Evolutionary conservation across 2,797 vertebrate species (phyloP).

Genomic region (Squalus acanthias): DNA sequence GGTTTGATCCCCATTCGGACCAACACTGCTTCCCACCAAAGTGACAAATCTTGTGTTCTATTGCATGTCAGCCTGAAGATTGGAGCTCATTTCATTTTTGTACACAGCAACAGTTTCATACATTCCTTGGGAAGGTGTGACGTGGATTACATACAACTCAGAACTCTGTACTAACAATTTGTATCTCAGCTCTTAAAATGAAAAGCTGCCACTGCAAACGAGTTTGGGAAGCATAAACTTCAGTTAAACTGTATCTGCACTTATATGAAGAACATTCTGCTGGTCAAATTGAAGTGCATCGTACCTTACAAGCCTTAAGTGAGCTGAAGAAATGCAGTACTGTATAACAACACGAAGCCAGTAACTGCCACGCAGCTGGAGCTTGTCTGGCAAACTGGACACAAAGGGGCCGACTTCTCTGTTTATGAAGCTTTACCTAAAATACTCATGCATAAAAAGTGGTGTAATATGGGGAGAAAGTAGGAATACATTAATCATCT

Average conservation of each 20-base stretch:
- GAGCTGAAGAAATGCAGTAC: neutral
- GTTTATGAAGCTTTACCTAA: neutral
- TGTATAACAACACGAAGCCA: neutral
- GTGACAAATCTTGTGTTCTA: neutral
- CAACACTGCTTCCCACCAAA: neutral
- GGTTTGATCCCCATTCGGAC: neutral
- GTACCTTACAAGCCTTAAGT: neutral
- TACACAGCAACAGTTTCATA: neutral
- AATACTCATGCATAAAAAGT: neutral
- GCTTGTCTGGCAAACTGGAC: neutral
- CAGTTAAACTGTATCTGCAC: neutral
- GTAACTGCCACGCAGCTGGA: neutral
- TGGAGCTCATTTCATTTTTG: neutral
- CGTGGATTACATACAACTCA: neutral
- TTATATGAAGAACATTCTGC: too few species aligned
- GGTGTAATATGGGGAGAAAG: neutral
- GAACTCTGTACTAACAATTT: neutral
- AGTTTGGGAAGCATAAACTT: neutral
- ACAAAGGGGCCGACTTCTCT: neutral
- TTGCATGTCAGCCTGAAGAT: neutral
- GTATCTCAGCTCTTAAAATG: neutral
- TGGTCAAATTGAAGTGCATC: neutral
- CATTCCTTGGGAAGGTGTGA: neutral
- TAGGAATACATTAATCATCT: neutral
- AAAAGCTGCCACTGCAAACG: neutral